Conservation (phyloP, 2,113 vertebrate species). For the Hemiprocne comata region DNA sequence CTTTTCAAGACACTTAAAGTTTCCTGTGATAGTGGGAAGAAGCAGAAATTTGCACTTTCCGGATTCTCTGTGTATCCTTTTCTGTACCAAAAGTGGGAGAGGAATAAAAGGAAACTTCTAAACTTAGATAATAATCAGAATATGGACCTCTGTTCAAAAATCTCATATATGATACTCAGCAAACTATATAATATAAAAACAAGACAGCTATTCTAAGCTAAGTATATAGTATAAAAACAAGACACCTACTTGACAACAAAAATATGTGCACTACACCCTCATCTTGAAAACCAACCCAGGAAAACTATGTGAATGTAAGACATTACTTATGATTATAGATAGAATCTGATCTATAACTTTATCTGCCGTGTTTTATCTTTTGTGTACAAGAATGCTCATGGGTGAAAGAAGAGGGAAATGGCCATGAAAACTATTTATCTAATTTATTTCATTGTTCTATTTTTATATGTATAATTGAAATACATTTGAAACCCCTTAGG, state of each 20-base stretch:
- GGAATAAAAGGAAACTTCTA: neutral
- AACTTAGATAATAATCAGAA: neutral
- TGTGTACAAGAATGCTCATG: neutral
- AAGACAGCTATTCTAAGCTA: neutral
- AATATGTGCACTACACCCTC: neutral
- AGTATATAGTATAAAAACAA: neutral
- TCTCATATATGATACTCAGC: neutral
- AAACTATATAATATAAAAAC: neutral
- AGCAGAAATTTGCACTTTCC: neutral
- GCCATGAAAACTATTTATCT: neutral
- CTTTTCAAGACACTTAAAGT: neutral
- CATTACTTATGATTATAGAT: neutral
- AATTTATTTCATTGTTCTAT: neutral
- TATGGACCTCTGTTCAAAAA: neutral
- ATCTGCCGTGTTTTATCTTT: neutral
- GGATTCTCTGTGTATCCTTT: neutral
- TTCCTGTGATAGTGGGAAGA: neutral
- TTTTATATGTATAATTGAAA: constrained; percentile 2
- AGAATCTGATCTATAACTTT: neutral
- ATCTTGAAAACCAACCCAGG: neutral
- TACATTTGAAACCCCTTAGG: neutral
- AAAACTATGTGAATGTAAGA: neutral
- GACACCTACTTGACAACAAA: neutral
- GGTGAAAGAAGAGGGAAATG: neutral
- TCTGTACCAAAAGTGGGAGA: neutral